Percentiles rank a stretch among this genome's conserved stretches.
phyloP scores from a whole-genome alignment of 2,797 vertebrate genomes.

The Eulemur coronatus region DNA sequence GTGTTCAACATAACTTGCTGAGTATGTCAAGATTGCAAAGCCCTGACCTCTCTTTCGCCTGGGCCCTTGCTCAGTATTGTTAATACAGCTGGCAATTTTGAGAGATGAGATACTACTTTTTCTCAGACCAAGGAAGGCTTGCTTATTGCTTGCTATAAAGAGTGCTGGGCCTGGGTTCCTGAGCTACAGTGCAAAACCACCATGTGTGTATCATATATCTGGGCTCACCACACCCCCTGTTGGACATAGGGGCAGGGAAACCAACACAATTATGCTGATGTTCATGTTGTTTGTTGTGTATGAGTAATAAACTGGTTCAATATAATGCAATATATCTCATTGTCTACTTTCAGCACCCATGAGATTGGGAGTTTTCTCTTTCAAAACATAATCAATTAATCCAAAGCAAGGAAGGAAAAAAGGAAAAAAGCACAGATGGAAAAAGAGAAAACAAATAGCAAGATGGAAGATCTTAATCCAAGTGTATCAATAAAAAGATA shows the following conservation, averaged over 20 bases:
- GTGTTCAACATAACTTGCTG: neutral
- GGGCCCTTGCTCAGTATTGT: neutral
- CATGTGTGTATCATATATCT: neutral
- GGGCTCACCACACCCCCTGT: neutral
- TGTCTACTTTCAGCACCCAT: neutral
- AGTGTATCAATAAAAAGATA: neutral
- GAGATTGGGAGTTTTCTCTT: neutral
- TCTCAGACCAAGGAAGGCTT: neutral
- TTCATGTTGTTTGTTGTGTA: neutral
- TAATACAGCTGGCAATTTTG: neutral
- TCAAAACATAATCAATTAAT: neutral
- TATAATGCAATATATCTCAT: neutral
- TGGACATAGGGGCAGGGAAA: neutral
- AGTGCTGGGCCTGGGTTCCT: neutral
- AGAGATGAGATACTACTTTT: neutral
- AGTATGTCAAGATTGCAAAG: neutral
- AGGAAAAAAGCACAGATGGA: neutral
- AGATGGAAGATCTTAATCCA: neutral
- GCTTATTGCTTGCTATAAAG: neutral
- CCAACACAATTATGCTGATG: neutral
- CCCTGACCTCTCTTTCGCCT: neutral
- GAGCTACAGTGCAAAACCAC: neutral
- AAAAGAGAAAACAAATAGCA: conserved; percentile 14
- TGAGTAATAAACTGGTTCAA: neutral
- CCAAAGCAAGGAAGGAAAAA: neutral